These are phyloP conservation scores for Leucopternis melanops DNA, from an alignment of 2,113 vertebrate genomes.

Conservation along the genomic window DNA sequence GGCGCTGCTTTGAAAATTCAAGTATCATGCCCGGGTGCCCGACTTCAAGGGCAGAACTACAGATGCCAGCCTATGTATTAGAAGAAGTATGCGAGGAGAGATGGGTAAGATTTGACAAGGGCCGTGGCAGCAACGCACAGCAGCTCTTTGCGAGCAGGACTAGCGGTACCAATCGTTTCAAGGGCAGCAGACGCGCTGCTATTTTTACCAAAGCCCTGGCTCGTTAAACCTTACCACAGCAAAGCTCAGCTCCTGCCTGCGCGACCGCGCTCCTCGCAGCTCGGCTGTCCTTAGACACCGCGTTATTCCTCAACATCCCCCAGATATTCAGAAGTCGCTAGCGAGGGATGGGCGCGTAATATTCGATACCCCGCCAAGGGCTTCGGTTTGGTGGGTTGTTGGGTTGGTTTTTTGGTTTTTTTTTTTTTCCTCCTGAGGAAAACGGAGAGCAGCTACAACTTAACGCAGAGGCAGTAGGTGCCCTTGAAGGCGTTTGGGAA, in stretches of 20 bases:
- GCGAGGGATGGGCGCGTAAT: background rate
- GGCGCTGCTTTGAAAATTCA: background rate
- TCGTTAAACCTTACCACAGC: background rate
- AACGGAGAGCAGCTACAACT: background rate
- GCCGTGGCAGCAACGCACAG: background rate
- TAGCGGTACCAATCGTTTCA: background rate
- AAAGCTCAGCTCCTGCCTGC: background rate
- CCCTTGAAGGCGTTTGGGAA: background rate
- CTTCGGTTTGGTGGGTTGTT: background rate
- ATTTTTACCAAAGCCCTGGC: conserved; percentile 48
- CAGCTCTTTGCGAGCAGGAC: background rate
- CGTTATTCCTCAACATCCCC: background rate
- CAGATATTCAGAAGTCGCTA: background rate
- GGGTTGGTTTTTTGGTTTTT: no score
- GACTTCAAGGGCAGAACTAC: background rate
- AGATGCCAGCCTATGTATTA: background rate
- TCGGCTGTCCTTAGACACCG: background rate
- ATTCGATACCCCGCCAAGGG: background rate
- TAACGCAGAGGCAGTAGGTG: background rate
- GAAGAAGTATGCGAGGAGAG: background rate
- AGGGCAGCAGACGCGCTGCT: conserved; percentile 35
- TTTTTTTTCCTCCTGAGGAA: background rate
- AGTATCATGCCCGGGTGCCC: background rate
- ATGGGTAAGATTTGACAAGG: background rate
- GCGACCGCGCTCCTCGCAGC: background rate